Percentiles rank a stretch among this genome's conserved stretches.
Evolutionary conservation across 1,140 invertebrate genomes (phyloP).

Genomic region (Sycophila sp.): DNA sequence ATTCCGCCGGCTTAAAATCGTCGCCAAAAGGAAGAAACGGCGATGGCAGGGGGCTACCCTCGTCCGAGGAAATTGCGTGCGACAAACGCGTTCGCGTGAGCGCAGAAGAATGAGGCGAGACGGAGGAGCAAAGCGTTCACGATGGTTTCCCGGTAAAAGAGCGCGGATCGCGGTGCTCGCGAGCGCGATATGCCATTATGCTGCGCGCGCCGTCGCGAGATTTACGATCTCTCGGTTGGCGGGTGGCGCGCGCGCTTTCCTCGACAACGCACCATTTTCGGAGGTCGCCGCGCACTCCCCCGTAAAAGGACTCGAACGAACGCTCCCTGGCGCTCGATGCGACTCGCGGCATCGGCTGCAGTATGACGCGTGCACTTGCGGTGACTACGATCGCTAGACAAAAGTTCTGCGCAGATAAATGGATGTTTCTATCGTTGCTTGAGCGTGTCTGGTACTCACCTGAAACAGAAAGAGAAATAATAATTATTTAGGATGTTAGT

Average conservation of each 20-base stretch:
- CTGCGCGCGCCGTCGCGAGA: constrained; percentile 16
- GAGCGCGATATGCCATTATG: constrained; percentile 14
- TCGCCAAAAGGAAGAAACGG: too few species aligned
- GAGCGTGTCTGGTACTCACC: background rate
- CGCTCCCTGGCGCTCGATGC: constrained; percentile 25
- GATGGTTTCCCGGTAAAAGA: constrained; percentile 16
- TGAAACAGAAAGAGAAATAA: background rate
- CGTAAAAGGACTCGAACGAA: background rate
- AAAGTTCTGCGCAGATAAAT: too few species aligned
- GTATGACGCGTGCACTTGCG: too few species aligned
- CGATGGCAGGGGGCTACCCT: too few species aligned
- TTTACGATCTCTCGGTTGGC: constrained; percentile 48
- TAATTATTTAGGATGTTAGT: background rate
- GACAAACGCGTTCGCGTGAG: too few species aligned
- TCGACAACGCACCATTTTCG: background rate
- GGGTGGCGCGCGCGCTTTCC: constrained; percentile 16
- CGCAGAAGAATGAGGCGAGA: background rate
- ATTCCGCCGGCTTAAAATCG: too few species aligned
- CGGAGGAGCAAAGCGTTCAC: background rate
- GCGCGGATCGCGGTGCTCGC: constrained; percentile 21
- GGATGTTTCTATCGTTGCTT: background rate
- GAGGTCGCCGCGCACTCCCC: background rate
- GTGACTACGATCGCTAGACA: too few species aligned
- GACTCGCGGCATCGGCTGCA: background rate
- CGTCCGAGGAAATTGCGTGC: background rate